Percentiles rank a stretch among this genome's conserved stretches.
These are phyloP conservation scores for Zoanthus sansibaricus DNA, from an alignment of 92 coral and sea anemone species.

Conservation along the genomic window DNA sequence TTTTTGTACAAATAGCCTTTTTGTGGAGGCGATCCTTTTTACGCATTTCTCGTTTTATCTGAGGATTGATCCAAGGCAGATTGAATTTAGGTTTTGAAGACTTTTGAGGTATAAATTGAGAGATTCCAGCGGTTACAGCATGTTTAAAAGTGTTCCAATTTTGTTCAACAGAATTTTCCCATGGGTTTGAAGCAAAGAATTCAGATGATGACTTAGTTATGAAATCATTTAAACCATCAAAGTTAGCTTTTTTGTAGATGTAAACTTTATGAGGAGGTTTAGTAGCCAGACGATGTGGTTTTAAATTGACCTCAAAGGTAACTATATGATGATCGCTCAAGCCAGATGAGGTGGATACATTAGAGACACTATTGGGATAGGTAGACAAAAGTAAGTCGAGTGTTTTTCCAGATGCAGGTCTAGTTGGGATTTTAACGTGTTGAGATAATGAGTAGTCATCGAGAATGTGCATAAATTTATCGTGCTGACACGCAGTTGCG, in stretches of 20 bases:
- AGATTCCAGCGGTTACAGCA: no score
- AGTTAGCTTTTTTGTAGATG: background rate
- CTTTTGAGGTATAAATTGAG: no score
- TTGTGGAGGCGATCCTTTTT: no score
- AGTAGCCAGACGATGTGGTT: conserved; percentile 34
- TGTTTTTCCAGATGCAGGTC: conserved; percentile 68
- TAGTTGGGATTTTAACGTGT: conserved; percentile 55
- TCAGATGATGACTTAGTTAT: no score
- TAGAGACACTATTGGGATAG: conserved; percentile 16
- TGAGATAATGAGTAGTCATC: conserved; percentile 63
- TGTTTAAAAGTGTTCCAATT: no score
- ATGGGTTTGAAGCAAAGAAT: no score
- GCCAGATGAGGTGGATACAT: conserved; percentile 36
- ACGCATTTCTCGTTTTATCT: no score
- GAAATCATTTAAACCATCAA: no score
- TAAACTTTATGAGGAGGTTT: conserved; percentile 10
- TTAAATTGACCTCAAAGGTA: conserved; percentile 7
- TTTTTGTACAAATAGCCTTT: no score
- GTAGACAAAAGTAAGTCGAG: conserved; percentile 45
- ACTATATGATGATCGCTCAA: conserved; percentile 46
- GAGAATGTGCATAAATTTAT: conserved; percentile 41
- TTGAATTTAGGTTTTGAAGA: no score
- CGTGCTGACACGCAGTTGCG: conserved; percentile 25
- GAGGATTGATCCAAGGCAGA: no score
- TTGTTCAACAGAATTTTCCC: no score